These are phyloP conservation scores for Holothuria leucospilota DNA, from an alignment of 53 echinoderm and acorn worm species.

Conservation along the genomic window DNA sequence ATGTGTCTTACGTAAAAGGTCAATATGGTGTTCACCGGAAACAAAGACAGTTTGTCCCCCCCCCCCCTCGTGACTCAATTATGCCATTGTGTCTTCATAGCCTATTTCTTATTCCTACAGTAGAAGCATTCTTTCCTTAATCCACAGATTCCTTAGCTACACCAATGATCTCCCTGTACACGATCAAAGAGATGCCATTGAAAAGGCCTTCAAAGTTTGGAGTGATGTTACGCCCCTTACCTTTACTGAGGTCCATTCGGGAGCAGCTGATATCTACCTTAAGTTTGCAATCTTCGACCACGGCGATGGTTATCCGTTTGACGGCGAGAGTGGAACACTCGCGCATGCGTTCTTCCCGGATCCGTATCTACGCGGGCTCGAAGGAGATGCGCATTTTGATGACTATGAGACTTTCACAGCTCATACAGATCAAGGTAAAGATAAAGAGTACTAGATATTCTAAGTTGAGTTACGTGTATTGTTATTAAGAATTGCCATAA, in stretches of 20 bases:
- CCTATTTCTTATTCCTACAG: no score
- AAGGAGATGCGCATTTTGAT: constrained; percentile 97
- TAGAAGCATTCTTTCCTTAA: no score
- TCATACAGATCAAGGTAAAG: constrained; percentile 71
- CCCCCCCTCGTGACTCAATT: no score
- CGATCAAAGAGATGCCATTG: constrained; percentile 67
- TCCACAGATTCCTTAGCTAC: constrained; percentile 71
- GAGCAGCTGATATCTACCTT: constrained; percentile 80
- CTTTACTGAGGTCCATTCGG: constrained; percentile 61
- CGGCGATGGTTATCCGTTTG: constrained; percentile 91
- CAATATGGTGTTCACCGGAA: no score
- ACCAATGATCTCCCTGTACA: constrained; percentile 67
- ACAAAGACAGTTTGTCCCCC: no score
- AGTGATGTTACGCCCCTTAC: constrained; percentile 82
- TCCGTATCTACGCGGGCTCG: constrained; percentile 58
- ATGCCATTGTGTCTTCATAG: no score
- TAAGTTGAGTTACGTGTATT: no score
- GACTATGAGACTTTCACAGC: constrained; percentile 84
- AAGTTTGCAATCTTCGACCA: constrained; percentile 72
- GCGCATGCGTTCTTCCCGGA: constrained; percentile 98
- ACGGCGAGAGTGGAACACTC: constrained; percentile 92
- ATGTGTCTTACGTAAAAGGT: no score
- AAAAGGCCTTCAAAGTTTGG: constrained; percentile 79
- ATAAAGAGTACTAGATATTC: no score
- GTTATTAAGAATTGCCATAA: no score